Conservation (phyloP, 1,140 invertebrate species). For the Conopomorpha cramerella region DNA sequence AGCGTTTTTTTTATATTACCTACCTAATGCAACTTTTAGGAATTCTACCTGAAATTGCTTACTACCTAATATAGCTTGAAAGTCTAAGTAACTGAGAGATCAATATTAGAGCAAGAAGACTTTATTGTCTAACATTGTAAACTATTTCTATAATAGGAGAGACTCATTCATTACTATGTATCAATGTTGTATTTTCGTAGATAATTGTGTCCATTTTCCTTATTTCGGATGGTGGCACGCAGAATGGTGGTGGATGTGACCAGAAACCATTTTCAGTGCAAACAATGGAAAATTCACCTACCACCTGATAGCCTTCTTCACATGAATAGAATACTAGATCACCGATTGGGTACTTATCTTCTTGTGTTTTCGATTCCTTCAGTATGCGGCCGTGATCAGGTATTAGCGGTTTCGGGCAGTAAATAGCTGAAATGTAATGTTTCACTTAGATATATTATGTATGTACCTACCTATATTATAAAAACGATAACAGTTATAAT, state of each 20-base stretch:
- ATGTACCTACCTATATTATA: no score
- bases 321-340: conserved; percentile 81
- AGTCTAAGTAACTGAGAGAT: no score
- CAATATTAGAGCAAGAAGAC: no score
- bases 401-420: conserved; percentile 72
- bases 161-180: conserved; percentile 36
- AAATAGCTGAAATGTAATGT: conserved; percentile 67
- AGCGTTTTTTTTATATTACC: no score
- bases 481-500: no score
- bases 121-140: no score
- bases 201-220: conserved; percentile 35
- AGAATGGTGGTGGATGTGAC: conserved; percentile 84
- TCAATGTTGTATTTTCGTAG: conserved; percentile 37
- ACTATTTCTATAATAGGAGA: conserved; percentile 1
- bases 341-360: conserved; percentile 72
- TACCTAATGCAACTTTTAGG: no score
- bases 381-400: conserved; percentile 70
- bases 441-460: no score
- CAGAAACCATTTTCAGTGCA: conserved; percentile 86
- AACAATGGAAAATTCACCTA: conserved; percentile 79
- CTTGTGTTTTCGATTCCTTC: conserved; percentile 25
- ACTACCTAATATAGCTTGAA: no score
- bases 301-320: conserved; percentile 67
- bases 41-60: no score
- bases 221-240: conserved; percentile 58